Evolutionary conservation across 2,797 vertebrate genomes (phyloP), one percentile per base, ranked within the genome.

Genomic region (Sebastes diploproa): DNA sequence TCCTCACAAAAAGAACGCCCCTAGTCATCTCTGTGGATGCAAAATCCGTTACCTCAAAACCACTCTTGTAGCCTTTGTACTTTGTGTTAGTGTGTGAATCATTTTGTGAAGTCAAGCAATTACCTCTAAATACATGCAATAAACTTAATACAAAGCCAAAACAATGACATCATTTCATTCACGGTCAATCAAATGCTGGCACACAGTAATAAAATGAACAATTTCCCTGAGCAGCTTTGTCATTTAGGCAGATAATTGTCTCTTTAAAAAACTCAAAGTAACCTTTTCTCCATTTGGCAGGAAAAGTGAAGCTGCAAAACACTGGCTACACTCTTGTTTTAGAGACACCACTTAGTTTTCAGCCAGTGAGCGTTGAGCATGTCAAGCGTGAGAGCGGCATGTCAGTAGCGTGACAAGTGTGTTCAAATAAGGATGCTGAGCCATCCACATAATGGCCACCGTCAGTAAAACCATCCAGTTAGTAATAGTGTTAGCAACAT

Each of bases 391-490:
- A 94, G 91, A 94, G 93, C 71, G 77, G 83, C 90, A 84, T 89
- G 91, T 92, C 88, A 87, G 85, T 93, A 46, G 91, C 93, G 91
- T 94, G 92, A 93, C 92, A 93, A 93, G 91, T 83, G 88, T 78
- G 89, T 85, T 92, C 88, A 86, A 93, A 94, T 80, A 84, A 89
- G 91, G 91, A 92, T 73, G 84, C 90, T 86, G 92, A 92, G 91
- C 88, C 91, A 89, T 94, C 93, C 91, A 67, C 93, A 94, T 94
- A 93, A 94, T 94, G 87, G 90, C 88, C 80, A 90, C 86, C 29
- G 88, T 94, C 87, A 85, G 92, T 92, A 94, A 95, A 95, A 93
- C 93, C 93, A 92, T 85, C 70, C 87, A 81, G 93, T 93, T 94
- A 91, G 91, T 94, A 93, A 94, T 82, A 93, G 91, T 91, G 93